A percentile compares a stretch with the other conserved stretches of the same genome.
These are phyloP conservation scores for Watsonalla binaria DNA, from an alignment of 2,888 invertebrate species.

Conservation along the genomic window DNA sequence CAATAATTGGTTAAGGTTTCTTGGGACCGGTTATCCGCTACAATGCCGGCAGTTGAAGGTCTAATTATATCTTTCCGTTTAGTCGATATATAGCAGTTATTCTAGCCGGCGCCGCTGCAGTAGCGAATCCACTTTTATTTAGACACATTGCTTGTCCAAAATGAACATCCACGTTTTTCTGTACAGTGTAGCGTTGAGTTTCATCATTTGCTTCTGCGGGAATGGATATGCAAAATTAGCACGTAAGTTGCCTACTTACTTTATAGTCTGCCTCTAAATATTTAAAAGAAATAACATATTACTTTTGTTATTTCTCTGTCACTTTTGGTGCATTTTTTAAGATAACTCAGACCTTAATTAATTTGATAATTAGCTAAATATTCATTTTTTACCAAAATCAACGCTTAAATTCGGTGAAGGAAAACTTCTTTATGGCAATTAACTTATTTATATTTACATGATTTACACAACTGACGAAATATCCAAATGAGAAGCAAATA, in stretches of 20 bases:
- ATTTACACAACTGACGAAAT: too few species aligned
- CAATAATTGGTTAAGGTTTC: slow-evolving; percentile 12
- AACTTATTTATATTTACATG: too few species aligned
- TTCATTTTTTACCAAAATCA: too few species aligned
- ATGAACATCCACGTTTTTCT: slow-evolving; percentile 37
- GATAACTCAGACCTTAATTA: too few species aligned
- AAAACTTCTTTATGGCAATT: too few species aligned
- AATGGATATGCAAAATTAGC: slow-evolving; percentile 46
- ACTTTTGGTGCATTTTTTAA: too few species aligned
- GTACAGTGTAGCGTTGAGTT: slow-evolving; percentile 31
- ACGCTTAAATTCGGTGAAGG: too few species aligned
- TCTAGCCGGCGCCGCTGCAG: slow-evolving; percentile 32
- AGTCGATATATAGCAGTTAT: slow-evolving; percentile 57
- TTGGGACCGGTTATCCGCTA: slow-evolving; percentile 19
- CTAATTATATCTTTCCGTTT: slow-evolving; percentile 43
- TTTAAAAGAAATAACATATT: neutral
- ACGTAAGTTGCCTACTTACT: slow-evolving; percentile 42
- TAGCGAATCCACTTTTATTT: slow-evolving; percentile 40
- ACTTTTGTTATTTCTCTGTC: neutral
- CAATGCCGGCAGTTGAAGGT: slow-evolving; percentile 42
- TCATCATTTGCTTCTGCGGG: slow-evolving; percentile 30
- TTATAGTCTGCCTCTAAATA: neutral
- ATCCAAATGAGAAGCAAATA: too few species aligned
- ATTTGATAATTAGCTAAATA: too few species aligned
- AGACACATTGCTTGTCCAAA: slow-evolving; percentile 32